A percentile compares a stretch with the other conserved stretches of the same genome.
phyloP scores from a whole-genome alignment of 2,113 vertebrate genomes.

The Callipepla californica region DNA sequence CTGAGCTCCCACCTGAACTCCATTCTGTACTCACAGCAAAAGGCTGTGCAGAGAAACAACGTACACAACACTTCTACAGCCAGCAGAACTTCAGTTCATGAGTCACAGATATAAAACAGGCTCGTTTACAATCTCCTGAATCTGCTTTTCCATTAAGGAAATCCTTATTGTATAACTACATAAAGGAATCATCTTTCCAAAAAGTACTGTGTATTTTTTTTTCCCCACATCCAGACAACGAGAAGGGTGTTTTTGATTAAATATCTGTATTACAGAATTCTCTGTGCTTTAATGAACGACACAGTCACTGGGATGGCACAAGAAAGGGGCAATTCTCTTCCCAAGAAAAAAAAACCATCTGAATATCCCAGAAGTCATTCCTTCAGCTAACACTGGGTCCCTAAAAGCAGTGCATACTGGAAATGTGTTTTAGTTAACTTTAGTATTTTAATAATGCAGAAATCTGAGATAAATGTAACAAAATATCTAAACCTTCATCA shows the following conservation, averaged over 20 bases:
- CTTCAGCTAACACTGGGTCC: not conserved
- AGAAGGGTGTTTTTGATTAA: not conserved
- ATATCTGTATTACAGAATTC: not conserved
- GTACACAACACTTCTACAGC: not conserved
- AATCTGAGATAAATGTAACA: slow-evolving; percentile 7
- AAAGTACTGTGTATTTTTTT: not conserved
- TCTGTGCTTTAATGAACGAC: not conserved
- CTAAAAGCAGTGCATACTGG: not conserved
- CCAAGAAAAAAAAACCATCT: not conserved
- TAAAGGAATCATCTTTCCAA: not conserved
- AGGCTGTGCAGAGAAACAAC: not conserved
- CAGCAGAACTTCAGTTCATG: not conserved
- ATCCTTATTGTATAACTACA: not conserved
- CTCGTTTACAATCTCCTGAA: not conserved
- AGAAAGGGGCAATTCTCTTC: not conserved
- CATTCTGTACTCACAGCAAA: not conserved
- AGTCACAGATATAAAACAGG: not conserved
- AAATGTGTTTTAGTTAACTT: not conserved
- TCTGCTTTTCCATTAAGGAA: slow-evolving; percentile 12
- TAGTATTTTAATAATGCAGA: not conserved
- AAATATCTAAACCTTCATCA: not conserved
- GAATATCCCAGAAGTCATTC: not conserved
- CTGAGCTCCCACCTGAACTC: not conserved
- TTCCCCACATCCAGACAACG: not conserved
- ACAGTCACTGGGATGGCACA: not conserved